Evolutionary conservation across 2,797 vertebrate species (phyloP).

Genomic region (Diplodus puntazzo): DNA sequence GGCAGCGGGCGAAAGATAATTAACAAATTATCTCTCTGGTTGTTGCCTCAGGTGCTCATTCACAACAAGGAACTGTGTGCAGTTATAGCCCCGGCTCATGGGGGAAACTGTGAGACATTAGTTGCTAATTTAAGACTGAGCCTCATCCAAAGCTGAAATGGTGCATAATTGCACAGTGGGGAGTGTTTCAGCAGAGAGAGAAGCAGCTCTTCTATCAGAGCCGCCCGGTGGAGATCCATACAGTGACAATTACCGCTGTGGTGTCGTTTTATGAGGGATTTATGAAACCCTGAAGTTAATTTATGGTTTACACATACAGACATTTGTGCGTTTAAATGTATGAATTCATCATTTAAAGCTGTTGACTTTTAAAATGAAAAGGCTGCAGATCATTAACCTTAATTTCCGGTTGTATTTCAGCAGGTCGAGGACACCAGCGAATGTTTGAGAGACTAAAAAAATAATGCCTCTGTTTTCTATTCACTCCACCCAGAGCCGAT

Average conservation of each 20-base stretch:
- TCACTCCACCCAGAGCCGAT: too few species aligned
- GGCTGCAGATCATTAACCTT: too few species aligned
- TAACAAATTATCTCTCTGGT: constrained; percentile 46
- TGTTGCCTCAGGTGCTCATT: constrained; percentile 56
- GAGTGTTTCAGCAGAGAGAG: constrained; percentile 25
- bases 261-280: background rate
- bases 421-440: too few species aligned
- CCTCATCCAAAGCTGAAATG: constrained; percentile 52
- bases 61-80: constrained; percentile 35
- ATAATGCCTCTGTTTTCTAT: too few species aligned
- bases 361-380: too few species aligned
- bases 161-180: constrained; percentile 61
- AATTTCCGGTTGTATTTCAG: too few species aligned
- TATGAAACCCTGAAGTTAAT: too few species aligned
- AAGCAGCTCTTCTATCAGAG: constrained; percentile 28
- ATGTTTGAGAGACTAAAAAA: too few species aligned
- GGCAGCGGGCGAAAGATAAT: constrained; percentile 32
- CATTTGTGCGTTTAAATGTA: too few species aligned
- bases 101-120: constrained; percentile 42
- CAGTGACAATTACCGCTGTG: background rate
- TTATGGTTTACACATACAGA: too few species aligned
- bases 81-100: constrained; percentile 19
- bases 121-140: constrained; percentile 58
- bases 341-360: too few species aligned
- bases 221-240: constrained; percentile 4